Conservation (phyloP, 2,888 invertebrate species). For the Pterostichus niger region DNA sequence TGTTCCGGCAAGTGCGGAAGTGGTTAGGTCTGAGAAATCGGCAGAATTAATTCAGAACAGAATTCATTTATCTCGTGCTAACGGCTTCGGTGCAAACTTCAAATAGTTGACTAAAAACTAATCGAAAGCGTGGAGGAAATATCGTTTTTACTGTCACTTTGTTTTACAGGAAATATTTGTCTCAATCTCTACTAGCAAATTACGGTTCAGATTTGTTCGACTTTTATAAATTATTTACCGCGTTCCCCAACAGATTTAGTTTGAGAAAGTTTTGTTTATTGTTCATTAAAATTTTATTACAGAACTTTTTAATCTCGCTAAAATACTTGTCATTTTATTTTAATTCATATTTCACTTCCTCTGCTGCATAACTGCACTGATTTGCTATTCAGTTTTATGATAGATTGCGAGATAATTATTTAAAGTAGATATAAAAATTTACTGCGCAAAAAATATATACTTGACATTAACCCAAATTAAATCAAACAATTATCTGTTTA, state of each 20-base stretch:
- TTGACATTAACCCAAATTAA: too few relatives aligned
- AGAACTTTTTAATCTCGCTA: slow-evolving; percentile 4
- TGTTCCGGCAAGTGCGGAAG: slow-evolving; percentile 62
- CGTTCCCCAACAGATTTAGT: neutral
- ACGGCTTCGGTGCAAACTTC: slow-evolving; percentile 53
- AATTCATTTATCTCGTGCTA: slow-evolving; percentile 51
- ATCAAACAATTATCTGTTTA: too few relatives aligned
- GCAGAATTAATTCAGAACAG: slow-evolving; percentile 60
- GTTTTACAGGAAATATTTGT: slow-evolving; percentile 4
- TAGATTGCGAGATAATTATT: too few relatives aligned
- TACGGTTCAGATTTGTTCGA: neutral
- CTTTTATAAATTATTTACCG: slow-evolving; percentile 27
- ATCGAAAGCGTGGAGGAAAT: slow-evolving; percentile 31
- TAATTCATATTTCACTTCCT: too few relatives aligned
- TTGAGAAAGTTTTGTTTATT: slow-evolving; percentile 24
- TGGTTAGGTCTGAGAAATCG: slow-evolving; percentile 64
- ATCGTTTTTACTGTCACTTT: slow-evolving; percentile 21
- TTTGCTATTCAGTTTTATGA: too few relatives aligned
- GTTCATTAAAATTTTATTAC: slow-evolving; percentile 31
- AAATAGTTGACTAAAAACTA: slow-evolving; percentile 55
- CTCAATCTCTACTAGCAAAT: neutral
- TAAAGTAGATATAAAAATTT: too few relatives aligned
- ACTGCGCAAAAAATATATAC: too few relatives aligned
- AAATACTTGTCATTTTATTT: too few relatives aligned
- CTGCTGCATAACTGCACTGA: too few relatives aligned